These are phyloP conservation scores for Leptopterna dolabrata DNA, from an alignment of 2,888 invertebrate genomes.

Conservation along the genomic window DNA sequence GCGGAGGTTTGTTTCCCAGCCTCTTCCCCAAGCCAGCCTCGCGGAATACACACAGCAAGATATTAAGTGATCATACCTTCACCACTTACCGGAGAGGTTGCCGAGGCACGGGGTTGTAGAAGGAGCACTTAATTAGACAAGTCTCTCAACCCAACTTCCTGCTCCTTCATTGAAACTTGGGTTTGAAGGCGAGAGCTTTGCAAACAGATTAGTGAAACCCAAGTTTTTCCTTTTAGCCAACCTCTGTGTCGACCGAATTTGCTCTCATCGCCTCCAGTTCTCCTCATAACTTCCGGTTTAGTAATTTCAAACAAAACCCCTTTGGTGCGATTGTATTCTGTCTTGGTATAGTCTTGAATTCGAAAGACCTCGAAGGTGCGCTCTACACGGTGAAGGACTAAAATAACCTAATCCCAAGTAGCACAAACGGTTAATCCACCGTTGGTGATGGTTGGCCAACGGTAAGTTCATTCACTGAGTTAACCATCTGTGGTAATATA, in stretches of 20 bases:
- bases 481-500: too few species aligned
- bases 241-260: not conserved
- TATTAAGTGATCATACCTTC: conserved; percentile 54
- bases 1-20: not conserved
- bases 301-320: conserved; percentile 6
- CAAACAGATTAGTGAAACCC: conserved; percentile 53
- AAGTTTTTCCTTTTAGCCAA: conserved; percentile 51
- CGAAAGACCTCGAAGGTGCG: too few species aligned
- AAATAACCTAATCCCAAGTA: too few species aligned
- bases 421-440: too few species aligned
- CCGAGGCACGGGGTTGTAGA: not conserved
- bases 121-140: conserved; percentile 52
- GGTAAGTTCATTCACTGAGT: too few species aligned
- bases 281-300: conserved; percentile 45
- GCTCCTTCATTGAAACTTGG: conserved; percentile 51
- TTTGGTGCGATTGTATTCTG: not conserved
- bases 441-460: too few species aligned
- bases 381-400: too few species aligned
- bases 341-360: too few species aligned
- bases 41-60: conserved; percentile 48
- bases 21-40: not conserved
- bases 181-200: conserved; percentile 49
- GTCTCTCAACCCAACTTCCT: conserved; percentile 52
- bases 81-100: conserved; percentile 31
- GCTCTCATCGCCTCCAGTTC: not conserved